A percentile compares a stretch with the other conserved stretches of the same genome.
These are phyloP conservation scores for Pteropus alecto DNA, from an alignment of 2,113 vertebrate species.

Conservation along the genomic window DNA sequence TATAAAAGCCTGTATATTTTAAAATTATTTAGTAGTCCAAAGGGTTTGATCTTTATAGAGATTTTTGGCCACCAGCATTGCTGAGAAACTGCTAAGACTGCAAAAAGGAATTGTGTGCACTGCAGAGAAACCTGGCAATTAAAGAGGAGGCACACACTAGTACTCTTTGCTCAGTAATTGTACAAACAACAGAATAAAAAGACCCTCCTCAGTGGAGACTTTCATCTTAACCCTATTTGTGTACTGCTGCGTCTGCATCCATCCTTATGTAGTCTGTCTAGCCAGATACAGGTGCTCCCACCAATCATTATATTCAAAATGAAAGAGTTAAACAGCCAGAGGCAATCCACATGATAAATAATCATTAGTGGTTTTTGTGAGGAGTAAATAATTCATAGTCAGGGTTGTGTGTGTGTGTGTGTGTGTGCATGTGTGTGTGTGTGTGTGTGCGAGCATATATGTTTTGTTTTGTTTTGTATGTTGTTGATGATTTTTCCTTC, in stretches of 20 bases:
- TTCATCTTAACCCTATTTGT: not conserved
- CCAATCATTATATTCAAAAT: not conserved
- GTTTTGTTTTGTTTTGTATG: not conserved
- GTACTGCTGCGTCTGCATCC: not conserved
- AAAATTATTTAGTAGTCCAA: not conserved
- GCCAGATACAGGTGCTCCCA: not conserved
- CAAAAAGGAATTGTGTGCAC: slow-evolving; percentile 20
- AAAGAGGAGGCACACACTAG: slow-evolving; percentile 41
- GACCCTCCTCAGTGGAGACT: not conserved
- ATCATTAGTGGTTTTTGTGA: slow-evolving; percentile 71
- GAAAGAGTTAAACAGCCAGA: not conserved
- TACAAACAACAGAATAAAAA: slow-evolving; percentile 44
- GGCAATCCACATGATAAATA: slow-evolving; percentile 62
- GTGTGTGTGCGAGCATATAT: too few relatives aligned
- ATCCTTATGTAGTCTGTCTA: not conserved
- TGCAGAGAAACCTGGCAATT: slow-evolving; percentile 58
- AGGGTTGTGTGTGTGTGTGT: not conserved
- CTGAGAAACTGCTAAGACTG: slow-evolving; percentile 38
- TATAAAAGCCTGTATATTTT: not conserved
- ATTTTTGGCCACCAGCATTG: slow-evolving; percentile 49
- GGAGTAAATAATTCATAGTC: slow-evolving; percentile 46
- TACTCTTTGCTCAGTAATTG: slow-evolving; percentile 45
- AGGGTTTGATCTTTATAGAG: not conserved
- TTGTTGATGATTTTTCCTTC: not conserved
- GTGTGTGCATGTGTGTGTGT: too few relatives aligned